Base-by-base conservation (phyloP, 92 coral and sea anemone genomes). In the Heteractis magnifica region DNA sequence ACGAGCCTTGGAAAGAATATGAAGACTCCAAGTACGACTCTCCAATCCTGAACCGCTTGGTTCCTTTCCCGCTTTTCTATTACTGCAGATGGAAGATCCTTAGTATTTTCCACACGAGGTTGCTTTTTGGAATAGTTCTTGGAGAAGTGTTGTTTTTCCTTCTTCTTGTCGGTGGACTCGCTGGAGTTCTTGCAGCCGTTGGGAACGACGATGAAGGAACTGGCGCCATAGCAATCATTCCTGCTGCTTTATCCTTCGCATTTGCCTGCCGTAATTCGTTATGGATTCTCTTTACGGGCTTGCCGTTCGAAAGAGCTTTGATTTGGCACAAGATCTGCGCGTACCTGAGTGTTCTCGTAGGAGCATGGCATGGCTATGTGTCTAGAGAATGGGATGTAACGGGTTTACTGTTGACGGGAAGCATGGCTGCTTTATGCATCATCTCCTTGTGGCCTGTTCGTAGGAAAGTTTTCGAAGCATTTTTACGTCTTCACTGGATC, bases 281-380 rank as follows among this genome's bases (percentile, higher is more conserved):
- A 55, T 91, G 92, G 94, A 83, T 86, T 26, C 88, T 91, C 51
- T 91, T 91, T 56, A 91, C 94, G 1, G 95, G 95, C 2, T 81
- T 92, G n/a, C 92, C 92, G 23, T 92, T 92, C 71, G 95, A 92
- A 74, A 73, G 95, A 65, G 95, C 95, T 71, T 68, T 92, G 50
- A 82, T 81, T 49, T 92, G 95, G 95, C 95, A 89, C 78, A 92
- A 92, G 77, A 65, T 89, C 60, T 89, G 92, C 68, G 92, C 95
- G 6, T 89, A 92, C 52, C 89, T 92, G 0, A 84, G 85, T 51
- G 92, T 89, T 19, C 64, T 92, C 6, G 91, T 86, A 13, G 95
- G 92, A 0, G 88, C 87, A 4, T 92, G 95, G 95, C 95, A 92
- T 84, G 95, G 95, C 1, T 89, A 71, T 60, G 89, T 89, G 48